Evolutionary conservation across 2,888 invertebrate genomes (phyloP), one percentile per base, ranked within the genome.

Genomic region (Ormia ochracea): DNA sequence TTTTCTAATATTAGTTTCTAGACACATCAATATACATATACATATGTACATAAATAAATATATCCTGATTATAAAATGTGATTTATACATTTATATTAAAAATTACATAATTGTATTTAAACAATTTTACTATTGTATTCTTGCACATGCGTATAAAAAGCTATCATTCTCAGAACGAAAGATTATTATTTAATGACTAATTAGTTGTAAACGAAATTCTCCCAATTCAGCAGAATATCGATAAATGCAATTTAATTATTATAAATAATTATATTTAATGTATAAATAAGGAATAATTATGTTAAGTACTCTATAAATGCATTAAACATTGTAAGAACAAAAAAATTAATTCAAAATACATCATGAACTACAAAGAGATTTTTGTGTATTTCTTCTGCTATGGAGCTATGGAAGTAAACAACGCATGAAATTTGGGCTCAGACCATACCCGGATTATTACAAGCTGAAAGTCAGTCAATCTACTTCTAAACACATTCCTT

Each of bases 41-140:
- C n/a, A n/a, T n/a, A n/a, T n/a, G n/a, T n/a, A n/a, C n/a, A n/a
- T n/a, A n/a, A n/a, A n/a, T n/a, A n/a, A n/a, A n/a, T n/a, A n/a
- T n/a, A n/a, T n/a, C n/a, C n/a, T 33, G 26, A 61, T 56, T 63
- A 63, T 38, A 63, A 69, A 70, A 78, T 78, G 78, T 78, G 78
- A 78, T 78, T 61, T 73, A 61, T 36, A 50, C 59, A 72, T 48
- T 48, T 36, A 54, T 38, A 45, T 43, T 54, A 45, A 45, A 54
- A 33, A 45, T 63, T 41, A 58, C n/a, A 36, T 10, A 48, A 10
- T 63, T 48, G 14, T 14, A 21, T 68, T 19, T 43, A 70, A 17
- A 36, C 21, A 52, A 7, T 48, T 43, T 33, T 45, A 63, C 43
- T 61, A 63, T 70, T 33, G 52, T 43, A n/a, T n/a, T n/a, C n/a